phyloP scores from a whole-genome alignment of 2,113 vertebrate genomes.

The Xyliphius kryptos region DNA sequence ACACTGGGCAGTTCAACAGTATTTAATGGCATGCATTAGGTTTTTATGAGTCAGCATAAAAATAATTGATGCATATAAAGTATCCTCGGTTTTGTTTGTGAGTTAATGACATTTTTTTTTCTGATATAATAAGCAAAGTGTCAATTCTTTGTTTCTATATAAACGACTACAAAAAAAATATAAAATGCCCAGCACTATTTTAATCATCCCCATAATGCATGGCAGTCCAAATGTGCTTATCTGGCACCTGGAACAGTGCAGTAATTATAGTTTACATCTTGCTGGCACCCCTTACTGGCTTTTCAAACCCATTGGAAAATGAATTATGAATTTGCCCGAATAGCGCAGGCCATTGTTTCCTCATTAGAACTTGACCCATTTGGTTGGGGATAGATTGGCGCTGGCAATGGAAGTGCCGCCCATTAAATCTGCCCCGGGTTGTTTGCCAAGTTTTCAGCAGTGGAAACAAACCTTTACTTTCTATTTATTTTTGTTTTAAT shows the following conservation, averaged over 20 bases:
- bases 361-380: constrained; percentile 35
- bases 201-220: constrained; percentile 15
- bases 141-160: too few relatives aligned
- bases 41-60: too few relatives aligned
- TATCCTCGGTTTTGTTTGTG: too few relatives aligned
- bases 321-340: constrained; percentile 20
- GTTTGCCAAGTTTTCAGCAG: constrained; percentile 9
- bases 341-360: constrained; percentile 2
- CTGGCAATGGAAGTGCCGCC: not conserved
- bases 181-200: too few relatives aligned
- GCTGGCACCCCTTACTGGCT: constrained; percentile 19
- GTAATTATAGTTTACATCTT: constrained; percentile 32
- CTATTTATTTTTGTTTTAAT: too few relatives aligned
- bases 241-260: constrained; percentile 15
- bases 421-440: constrained; percentile 13
- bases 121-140: too few relatives aligned
- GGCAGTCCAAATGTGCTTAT: constrained; percentile 15
- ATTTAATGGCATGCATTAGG: too few relatives aligned
- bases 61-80: too few relatives aligned
- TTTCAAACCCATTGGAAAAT: constrained; percentile 8
- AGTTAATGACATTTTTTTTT: too few relatives aligned
- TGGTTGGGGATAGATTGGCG: constrained; percentile 3
- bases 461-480: not conserved
- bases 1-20: too few relatives aligned
- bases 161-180: too few relatives aligned